phyloP scores from a whole-genome alignment of 1,140 invertebrate genomes.

The Gryon sp. region DNA sequence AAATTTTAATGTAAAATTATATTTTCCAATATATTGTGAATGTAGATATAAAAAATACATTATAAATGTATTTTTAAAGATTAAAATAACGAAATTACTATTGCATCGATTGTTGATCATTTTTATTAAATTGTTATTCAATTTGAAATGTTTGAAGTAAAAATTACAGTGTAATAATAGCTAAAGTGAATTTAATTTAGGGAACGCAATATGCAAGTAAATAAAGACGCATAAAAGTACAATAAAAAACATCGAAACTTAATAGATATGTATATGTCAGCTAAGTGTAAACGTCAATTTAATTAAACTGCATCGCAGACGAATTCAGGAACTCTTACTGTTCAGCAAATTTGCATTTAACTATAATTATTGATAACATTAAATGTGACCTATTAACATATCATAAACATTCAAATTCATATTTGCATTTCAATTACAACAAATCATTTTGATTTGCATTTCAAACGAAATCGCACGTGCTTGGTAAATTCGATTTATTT shows the following conservation, averaged over 20 bases:
- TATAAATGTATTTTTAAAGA: no score
- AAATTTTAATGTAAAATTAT: no score
- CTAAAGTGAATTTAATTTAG: conserved; percentile 23
- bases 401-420: conserved; percentile 60
- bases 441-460: conserved; percentile 50
- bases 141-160: neutral
- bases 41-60: no score
- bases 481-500: conserved; percentile 9
- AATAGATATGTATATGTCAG: conserved; percentile 42
- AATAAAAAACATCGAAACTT: conserved; percentile 12
- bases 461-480: conserved; percentile 33
- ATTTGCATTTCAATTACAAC: conserved; percentile 60
- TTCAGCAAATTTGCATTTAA: conserved; percentile 51
- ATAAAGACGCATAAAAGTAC: conserved; percentile 5
- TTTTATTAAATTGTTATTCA: conserved; percentile 16
- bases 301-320: conserved; percentile 44
- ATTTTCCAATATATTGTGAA: no score
- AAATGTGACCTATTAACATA: conserved; percentile 46
- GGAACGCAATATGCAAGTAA: conserved; percentile 3
- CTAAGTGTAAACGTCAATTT: conserved; percentile 50
- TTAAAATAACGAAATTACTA: no score
- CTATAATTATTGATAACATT: conserved; percentile 62
- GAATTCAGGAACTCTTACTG: conserved; percentile 39
- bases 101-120: no score
- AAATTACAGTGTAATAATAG: conserved; percentile 21